Conservation (phyloP, 2,888 invertebrate genomes). For the Ligdia adustata region DNA sequence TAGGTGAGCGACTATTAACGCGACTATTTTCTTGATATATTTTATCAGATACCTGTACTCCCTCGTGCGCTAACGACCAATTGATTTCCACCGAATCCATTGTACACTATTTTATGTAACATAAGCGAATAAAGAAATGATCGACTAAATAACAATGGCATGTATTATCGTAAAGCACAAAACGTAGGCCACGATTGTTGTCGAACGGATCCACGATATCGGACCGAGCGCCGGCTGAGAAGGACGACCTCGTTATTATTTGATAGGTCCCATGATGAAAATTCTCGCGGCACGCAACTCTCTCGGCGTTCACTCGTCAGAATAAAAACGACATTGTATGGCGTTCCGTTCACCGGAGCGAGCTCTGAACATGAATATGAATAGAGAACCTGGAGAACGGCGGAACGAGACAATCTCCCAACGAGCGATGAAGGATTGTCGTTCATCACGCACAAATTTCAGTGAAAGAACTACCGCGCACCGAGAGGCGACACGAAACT, state of each 20-base stretch:
- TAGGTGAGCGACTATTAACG: conserved; percentile 64
- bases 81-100: conserved; percentile 40
- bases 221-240: conserved; percentile 59
- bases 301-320: conserved; percentile 75
- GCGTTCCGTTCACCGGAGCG: conserved; percentile 58
- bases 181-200: conserved; percentile 67
- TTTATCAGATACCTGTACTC: conserved; percentile 42
- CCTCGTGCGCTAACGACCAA: conserved; percentile 35
- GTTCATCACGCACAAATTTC: conserved; percentile 75
- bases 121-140: conserved; percentile 56
- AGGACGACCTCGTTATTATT: conserved; percentile 78
- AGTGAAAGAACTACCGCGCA: conserved; percentile 41
- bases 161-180: conserved; percentile 70
- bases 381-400: conserved; percentile 60
- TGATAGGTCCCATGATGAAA: conserved; percentile 79
- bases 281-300: conserved; percentile 77
- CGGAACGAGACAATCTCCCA: conserved; percentile 68
- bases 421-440: conserved; percentile 71
- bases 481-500: conserved; percentile 26
- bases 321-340: conserved; percentile 76
- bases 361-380: conserved; percentile 68
- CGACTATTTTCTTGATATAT: conserved; percentile 54
- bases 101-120: conserved; percentile 44
- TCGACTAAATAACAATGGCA: conserved; percentile 60
- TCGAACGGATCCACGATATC: conserved; percentile 70